These are phyloP conservation scores for Andrena dorsata DNA, from an alignment of 2,888 invertebrate genomes.

Conservation along the genomic window DNA sequence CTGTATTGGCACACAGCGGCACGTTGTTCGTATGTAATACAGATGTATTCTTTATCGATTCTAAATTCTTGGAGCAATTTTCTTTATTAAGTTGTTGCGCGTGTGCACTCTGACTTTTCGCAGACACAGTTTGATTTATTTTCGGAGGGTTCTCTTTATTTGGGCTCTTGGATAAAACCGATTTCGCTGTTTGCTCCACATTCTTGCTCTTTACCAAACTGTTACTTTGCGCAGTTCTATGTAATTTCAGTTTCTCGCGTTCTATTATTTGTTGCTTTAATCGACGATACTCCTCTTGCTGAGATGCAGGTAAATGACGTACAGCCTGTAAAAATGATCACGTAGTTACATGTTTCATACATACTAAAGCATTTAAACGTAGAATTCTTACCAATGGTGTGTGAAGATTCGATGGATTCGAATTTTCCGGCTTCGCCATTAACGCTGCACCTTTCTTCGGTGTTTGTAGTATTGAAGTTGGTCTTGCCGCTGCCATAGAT, in stretches of 20 bases:
- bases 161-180: background rate
- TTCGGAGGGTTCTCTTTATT: conserved; percentile 33
- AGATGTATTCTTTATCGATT: conserved; percentile 18
- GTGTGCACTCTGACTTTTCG: conserved; percentile 25
- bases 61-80: conserved; percentile 30
- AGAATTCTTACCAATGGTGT: conserved; percentile 73
- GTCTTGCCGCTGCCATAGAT: conserved; percentile 65
- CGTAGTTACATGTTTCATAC: conserved; percentile 17
- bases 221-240: conserved; percentile 64
- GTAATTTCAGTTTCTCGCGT: conserved; percentile 77
- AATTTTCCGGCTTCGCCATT: conserved; percentile 29
- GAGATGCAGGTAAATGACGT: conserved; percentile 82
- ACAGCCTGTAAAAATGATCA: conserved; percentile 80
- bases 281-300: conserved; percentile 84
- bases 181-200: conserved; percentile 22
- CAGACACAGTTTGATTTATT: conserved; percentile 26
- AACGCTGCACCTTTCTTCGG: conserved; percentile 49
- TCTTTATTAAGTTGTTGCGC: conserved; percentile 45
- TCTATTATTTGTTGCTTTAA: conserved; percentile 83
- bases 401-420: conserved; percentile 57
- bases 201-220: conserved; percentile 27
- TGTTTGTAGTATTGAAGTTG: conserved; percentile 28
- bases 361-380: background rate
- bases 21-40: background rate
- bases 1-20: conserved; percentile 5